Evolutionary conservation across 1,140 invertebrate genomes (phyloP), one percentile per base, ranked within the genome.

Genomic region (Neodiprion fabricii): DNA sequence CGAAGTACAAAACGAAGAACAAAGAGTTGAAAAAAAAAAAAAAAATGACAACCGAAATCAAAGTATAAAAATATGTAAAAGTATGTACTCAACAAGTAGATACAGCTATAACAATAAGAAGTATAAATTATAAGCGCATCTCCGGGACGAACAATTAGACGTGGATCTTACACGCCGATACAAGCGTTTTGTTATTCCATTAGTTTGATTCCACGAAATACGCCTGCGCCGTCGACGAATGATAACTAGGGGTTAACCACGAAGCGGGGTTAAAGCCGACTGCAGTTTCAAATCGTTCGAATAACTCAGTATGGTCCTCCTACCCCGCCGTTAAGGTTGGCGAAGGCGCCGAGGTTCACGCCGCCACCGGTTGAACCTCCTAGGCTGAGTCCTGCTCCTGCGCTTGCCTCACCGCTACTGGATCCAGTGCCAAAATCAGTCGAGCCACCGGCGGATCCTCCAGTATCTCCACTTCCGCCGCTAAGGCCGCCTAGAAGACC

Each of bases 401-500:
- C 86, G 76, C 79, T 85, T 73, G 85, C 87, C n/a, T 81, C 86
- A 71, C 75, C 76, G 50, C 79, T 79, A 65, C 79, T 79, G 47
- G n/a, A 67, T 83, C 75, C 72, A 8, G 82, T 83, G 14, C 89
- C 87, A 21, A 85, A 84, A 12, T 84, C 85, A 73, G 87, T 87
- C 28, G 89, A 81, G 5, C 82, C 82, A 67, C 87, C 81, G 7
- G 80, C 83, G 48, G 89, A 82, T 3, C 82, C 82, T 67, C 87
- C 81, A 9, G 81, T 83, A 48, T 81, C 80, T 65, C 82, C 81
- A 68, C 88, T 88, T 3, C 90, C 88, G 40, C 90, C 90, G 28
- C 90, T 91, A 14, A 91, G 76, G 76, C 90, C 86, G 12, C 90
- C 91, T 10, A 89, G 84, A 50, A 90, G 89, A 17, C 90, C 89